A percentile compares a stretch with the other conserved stretches of the same genome.
phyloP scores from a whole-genome alignment of 2,888 invertebrate species.

The Octodonta nipae region DNA sequence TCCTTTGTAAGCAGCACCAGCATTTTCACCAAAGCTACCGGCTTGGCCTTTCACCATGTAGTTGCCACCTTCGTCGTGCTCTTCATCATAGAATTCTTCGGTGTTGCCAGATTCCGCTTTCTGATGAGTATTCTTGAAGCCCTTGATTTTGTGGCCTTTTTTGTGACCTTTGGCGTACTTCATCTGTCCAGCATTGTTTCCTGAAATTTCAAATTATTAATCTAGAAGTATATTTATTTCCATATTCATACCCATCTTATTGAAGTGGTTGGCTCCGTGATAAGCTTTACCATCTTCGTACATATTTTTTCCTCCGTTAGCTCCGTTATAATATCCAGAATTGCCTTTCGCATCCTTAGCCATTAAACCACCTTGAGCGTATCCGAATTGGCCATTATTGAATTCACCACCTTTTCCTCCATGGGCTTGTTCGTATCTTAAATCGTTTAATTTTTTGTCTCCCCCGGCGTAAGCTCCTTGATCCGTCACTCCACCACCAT shows the following conservation, averaged over 20 bases:
- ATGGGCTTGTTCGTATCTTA: constrained; percentile 10
- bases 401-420: constrained; percentile 13
- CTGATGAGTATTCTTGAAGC: constrained; percentile 52
- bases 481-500: constrained; percentile 11
- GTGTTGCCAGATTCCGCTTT: constrained; percentile 53
- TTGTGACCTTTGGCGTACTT: constrained; percentile 47
- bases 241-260: constrained; percentile 47
- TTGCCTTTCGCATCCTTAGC: constrained; percentile 31
- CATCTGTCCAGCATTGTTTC: constrained; percentile 43
- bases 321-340: constrained; percentile 42
- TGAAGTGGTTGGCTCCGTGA: constrained; percentile 43
- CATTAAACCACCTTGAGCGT: constrained; percentile 39
- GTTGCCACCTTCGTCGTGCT: constrained; percentile 49
- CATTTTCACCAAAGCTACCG: constrained; percentile 45
- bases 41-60: constrained; percentile 43
- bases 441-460: constrained; percentile 15
- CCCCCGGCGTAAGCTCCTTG: constrained; percentile 12
- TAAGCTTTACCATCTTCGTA: constrained; percentile 46
- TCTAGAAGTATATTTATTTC: too few relatives aligned
- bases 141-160: constrained; percentile 51
- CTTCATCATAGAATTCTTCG: constrained; percentile 52
- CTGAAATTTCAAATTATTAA: too few relatives aligned
- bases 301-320: constrained; percentile 44
- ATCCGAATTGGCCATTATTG: constrained; percentile 13
- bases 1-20: constrained; percentile 42